Base-by-base conservation (phyloP, 2,888 invertebrate species). In the Dinocampus coccinellae region DNA sequence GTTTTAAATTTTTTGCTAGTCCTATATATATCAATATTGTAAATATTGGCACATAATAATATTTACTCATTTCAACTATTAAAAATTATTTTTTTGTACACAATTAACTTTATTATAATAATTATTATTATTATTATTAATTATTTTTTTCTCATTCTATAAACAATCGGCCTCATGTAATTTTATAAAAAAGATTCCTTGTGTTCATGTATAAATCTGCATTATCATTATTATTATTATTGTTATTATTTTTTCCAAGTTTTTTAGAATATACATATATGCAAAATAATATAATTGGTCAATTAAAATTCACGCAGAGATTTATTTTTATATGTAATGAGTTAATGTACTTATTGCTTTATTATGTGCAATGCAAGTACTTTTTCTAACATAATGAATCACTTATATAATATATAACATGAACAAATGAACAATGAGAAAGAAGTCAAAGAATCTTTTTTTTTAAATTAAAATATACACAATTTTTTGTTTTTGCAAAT, bases 181-280 rank as follows among this genome's bases (percentile, higher is more conserved):
- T 47, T n/a, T 16, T 16, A 16, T 1, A 9, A 47, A 16, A 47
- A 16, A 47, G 47, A 16, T 47, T 1, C 16, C 20, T 58, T 58
- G 58, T 58, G 58, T 58, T 58, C 58, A 58, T 16, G 16, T 16
- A 29, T 13, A 34, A 29, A 29, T 74, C 63, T 74, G 79, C 74
- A 20, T 20, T n/a, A n/a, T n/a, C n/a, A n/a, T n/a, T n/a, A n/a
- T n/a, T n/a, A n/a, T n/a, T n/a, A n/a, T n/a, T n/a, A n/a, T n/a
- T n/a, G n/a, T n/a, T n/a, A n/a, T n/a, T n/a, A n/a, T n/a, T n/a
- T 47, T 47, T 47, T 47, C 16, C 63, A 76, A 57, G 62, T 69
- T 72, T 72, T 36, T 16, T 62, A 63, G 42, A 70, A 52, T 65
- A 26, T 26, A 26, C 55, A 26, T 55, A 26, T 58, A 16, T 34